A percentile compares a stretch with the other conserved stretches of the same genome.
These are phyloP conservation scores for Datnioides undecimradiatus DNA, from an alignment of 2,113 vertebrate genomes.

Conservation along the genomic window DNA sequence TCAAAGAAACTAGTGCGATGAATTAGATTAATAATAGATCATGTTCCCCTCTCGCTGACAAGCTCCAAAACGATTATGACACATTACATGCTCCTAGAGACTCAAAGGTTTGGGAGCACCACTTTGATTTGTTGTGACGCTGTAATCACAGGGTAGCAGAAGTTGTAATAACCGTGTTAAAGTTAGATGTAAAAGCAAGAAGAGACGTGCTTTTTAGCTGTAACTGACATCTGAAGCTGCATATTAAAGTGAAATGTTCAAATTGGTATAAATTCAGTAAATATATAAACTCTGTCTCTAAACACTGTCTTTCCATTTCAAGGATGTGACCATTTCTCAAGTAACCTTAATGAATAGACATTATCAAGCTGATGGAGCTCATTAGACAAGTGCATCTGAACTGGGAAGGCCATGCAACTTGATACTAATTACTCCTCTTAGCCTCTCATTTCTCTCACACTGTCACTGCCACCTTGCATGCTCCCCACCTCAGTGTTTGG, in stretches of 20 bases:
- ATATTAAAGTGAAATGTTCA: background rate
- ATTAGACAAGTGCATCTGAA: slow-evolving; percentile 50
- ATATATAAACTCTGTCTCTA: too few species aligned
- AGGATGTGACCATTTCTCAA: background rate
- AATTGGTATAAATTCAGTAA: too few species aligned
- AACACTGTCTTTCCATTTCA: background rate
- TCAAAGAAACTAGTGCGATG: background rate
- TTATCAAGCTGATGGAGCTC: slow-evolving; percentile 7
- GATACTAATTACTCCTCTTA: slow-evolving; percentile 69
- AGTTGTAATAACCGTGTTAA: background rate
- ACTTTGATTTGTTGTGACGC: slow-evolving; percentile 14
- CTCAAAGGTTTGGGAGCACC: background rate
- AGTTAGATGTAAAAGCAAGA: background rate
- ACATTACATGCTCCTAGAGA: background rate
- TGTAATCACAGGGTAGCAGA: background rate
- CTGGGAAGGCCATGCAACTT: slow-evolving; percentile 39
- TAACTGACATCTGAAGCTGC: background rate
- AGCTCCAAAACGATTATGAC: background rate
- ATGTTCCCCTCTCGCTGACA: background rate
- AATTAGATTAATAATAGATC: background rate
- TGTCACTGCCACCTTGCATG: slow-evolving; percentile 70
- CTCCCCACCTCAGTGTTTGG: slow-evolving; percentile 47
- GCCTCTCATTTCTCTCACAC: slow-evolving; percentile 55
- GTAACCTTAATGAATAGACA: background rate
- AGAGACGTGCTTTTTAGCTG: background rate